These are phyloP conservation scores for Acanthosepion pharaonis DNA, from an alignment of 2,888 invertebrate genomes.

Conservation along the genomic window DNA sequence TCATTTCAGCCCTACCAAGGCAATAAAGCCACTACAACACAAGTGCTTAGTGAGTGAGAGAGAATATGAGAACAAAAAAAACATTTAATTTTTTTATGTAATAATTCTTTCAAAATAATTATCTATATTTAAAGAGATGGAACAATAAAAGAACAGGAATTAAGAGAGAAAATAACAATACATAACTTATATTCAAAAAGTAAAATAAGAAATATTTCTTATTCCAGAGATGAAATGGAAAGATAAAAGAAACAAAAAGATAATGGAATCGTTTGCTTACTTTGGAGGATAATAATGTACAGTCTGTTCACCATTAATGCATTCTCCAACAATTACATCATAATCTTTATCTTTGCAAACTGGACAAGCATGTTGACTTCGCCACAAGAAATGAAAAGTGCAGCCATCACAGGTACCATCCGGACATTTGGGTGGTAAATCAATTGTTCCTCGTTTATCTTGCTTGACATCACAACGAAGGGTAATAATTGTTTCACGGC, in stretches of 20 bases:
- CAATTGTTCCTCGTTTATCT: conserved; percentile 64
- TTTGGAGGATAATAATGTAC: conserved; percentile 76
- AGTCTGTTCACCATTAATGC: conserved; percentile 77
- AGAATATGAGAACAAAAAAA: not conserved
- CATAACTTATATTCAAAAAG: too few relatives aligned
- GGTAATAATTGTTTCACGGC: conserved; percentile 78
- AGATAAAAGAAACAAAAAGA: not conserved
- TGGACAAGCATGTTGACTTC: conserved; percentile 77
- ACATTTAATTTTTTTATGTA: too few relatives aligned
- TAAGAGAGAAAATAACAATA: too few relatives aligned
- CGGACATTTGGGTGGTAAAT: conserved; percentile 76
- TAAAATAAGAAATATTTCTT: too few relatives aligned
- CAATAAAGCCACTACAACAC: too few relatives aligned
- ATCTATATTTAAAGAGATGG: not conserved
- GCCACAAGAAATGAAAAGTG: conserved; percentile 78
- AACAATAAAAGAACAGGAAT: too few relatives aligned
- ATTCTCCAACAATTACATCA: conserved; percentile 77
- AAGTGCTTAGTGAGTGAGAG: too few relatives aligned
- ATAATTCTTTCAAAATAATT: too few relatives aligned
- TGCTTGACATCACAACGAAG: conserved; percentile 76
- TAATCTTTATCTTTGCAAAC: conserved; percentile 75
- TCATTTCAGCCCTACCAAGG: too few relatives aligned
- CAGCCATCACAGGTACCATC: conserved; percentile 81
- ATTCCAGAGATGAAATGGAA: not conserved
- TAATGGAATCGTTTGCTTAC: conserved; percentile 56